Percentiles rank a stretch among this genome's conserved stretches.
These are phyloP conservation scores for Neolamprologus multifasciatus DNA, from an alignment of 2,797 vertebrate genomes.

Conservation along the genomic window DNA sequence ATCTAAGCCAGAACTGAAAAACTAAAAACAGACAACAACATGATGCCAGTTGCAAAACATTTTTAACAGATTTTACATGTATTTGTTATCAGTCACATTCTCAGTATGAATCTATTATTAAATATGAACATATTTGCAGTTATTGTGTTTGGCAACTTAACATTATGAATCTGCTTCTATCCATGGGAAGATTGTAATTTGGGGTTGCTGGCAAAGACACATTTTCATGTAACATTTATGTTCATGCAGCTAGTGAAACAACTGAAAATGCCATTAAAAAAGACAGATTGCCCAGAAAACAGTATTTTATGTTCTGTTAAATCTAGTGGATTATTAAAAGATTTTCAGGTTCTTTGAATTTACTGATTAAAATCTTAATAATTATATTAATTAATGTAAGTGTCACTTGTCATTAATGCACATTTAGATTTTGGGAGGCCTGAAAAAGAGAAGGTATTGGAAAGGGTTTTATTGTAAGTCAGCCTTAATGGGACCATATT, in stretches of 20 bases:
- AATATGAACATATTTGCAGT: neutral
- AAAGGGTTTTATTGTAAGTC: slow-evolving; percentile 13
- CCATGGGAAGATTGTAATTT: neutral
- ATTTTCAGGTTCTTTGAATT: neutral
- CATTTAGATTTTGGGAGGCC: neutral
- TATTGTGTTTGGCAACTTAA: neutral
- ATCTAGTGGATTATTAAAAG: neutral
- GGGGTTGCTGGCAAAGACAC: neutral
- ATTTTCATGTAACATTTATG: neutral
- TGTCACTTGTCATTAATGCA: neutral
- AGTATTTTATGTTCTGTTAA: neutral
- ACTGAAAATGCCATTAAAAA: neutral
- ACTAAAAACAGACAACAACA: neutral
- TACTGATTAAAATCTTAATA: neutral
- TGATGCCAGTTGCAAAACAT: neutral
- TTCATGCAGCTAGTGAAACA: neutral
- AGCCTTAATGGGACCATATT: neutral
- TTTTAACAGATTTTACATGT: neutral
- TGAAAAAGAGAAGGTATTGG: slow-evolving; percentile 3
- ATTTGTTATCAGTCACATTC: neutral
- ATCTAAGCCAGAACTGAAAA: neutral
- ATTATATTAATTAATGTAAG: neutral
- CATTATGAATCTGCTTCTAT: neutral
- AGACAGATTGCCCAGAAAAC: neutral
- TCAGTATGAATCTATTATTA: neutral